Evolutionary conservation across 2,888 invertebrate species (phyloP).

Genomic region (Nudaria mundana): DNA sequence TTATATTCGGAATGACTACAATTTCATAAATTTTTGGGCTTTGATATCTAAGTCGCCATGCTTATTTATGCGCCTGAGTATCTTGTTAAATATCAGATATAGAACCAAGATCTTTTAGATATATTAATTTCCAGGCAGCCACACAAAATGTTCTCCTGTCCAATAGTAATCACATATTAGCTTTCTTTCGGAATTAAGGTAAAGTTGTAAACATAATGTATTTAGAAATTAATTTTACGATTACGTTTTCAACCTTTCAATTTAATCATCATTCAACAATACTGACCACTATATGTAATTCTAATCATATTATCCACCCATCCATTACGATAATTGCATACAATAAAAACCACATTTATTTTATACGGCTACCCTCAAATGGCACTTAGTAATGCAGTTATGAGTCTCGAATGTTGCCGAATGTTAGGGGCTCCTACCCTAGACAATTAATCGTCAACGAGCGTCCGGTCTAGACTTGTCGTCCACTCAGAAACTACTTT

Average conservation of each 20-base stretch:
- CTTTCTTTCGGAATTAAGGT: background rate
- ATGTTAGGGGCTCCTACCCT: conserved; percentile 15
- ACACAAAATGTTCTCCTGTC: too few species aligned
- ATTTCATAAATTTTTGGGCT: too few species aligned
- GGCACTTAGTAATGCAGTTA: conserved; percentile 26
- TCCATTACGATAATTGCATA: conserved; percentile 12
- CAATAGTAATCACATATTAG: too few species aligned
- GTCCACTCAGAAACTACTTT: conserved; percentile 28
- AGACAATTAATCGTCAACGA: conserved; percentile 50
- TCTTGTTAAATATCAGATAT: too few species aligned
- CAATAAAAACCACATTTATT: conserved; percentile 12
- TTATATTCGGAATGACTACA: too few species aligned
- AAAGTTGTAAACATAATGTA: background rate
- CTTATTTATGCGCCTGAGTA: too few species aligned
- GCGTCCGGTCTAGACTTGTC: conserved; percentile 59
- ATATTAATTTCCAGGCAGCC: too few species aligned
- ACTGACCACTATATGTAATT: conserved; percentile 8
- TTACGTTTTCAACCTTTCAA: conserved; percentile 2
- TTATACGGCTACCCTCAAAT: conserved; percentile 11
- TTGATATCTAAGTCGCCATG: too few species aligned
- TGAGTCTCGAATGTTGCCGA: conserved; percentile 20
- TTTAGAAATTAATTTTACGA: conserved; percentile 1
- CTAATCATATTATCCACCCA: conserved; percentile 8
- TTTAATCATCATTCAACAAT: conserved; percentile 9
- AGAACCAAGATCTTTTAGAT: too few species aligned